Evolutionary conservation across 2,797 vertebrate species (phyloP).

Genomic region (Pitangus sulphuratus): DNA sequence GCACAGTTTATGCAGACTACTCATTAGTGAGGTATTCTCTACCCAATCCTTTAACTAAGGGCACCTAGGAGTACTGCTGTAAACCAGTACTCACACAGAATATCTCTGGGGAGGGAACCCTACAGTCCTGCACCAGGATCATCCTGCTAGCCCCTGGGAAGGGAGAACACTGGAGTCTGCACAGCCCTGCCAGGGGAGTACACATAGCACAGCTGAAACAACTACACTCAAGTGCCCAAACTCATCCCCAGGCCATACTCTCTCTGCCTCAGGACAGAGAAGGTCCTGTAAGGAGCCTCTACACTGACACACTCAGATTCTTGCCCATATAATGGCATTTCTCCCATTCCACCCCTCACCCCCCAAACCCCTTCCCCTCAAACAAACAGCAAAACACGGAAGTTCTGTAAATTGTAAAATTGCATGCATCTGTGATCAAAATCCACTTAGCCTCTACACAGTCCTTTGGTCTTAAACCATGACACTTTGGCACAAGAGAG

Average conservation of each 20-base stretch:
- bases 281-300: background rate
- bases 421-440: background rate
- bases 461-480: background rate
- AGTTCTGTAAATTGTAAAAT: background rate
- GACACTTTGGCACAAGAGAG: background rate
- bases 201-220: background rate
- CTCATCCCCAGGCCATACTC: accelerated
- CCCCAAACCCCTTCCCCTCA: no score
- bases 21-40: background rate
- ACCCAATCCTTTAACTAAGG: background rate
- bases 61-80: background rate
- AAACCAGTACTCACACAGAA: background rate
- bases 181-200: background rate
- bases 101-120: background rate
- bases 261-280: background rate
- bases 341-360: background rate
- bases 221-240: background rate
- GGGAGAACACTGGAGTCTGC: background rate
- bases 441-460: background rate
- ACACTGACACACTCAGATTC: background rate
- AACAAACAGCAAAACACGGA: background rate
- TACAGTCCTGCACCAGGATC: background rate
- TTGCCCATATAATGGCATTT: background rate
- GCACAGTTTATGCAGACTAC: background rate
- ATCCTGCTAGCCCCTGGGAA: background rate